These are phyloP conservation scores for Geodia barretti DNA, from an alignment of 37 sponge, comb jelly and placozoan genomes.

Conservation along the genomic window DNA sequence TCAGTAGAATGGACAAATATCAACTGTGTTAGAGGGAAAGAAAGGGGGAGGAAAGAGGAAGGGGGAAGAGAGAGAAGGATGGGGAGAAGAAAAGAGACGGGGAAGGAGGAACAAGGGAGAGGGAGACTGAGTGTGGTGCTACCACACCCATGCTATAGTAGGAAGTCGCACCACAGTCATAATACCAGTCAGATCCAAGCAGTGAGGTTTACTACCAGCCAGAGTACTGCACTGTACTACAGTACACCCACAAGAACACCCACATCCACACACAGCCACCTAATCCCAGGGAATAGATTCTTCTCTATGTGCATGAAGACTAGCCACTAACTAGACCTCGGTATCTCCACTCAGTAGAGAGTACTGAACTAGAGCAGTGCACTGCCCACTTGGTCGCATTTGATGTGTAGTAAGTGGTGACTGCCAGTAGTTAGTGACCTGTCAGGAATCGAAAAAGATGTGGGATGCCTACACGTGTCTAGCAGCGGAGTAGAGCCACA, in stretches of 20 bases:
- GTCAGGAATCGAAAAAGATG: not conserved
- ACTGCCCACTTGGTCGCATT: not conserved
- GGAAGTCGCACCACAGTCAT: not conserved
- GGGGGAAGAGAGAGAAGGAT: too few relatives aligned
- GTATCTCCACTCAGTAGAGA: conserved; percentile 19
- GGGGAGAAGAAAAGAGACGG: not conserved
- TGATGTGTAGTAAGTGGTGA: conserved; percentile 21
- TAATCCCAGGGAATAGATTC: not conserved
- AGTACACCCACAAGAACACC: not conserved
- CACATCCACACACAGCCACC: not conserved
- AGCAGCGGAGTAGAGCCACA: not conserved
- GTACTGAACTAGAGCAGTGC: conserved; percentile 7
- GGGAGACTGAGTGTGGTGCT: conserved; percentile 6
- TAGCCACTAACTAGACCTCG: not conserved
- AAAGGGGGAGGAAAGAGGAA: not conserved
- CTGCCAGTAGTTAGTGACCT: conserved; percentile 62
- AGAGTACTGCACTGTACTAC: too few relatives aligned
- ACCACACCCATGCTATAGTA: not conserved
- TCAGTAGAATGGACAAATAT: conserved; percentile 40
- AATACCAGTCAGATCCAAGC: too few relatives aligned
- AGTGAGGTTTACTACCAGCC: too few relatives aligned
- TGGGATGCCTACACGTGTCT: not conserved
- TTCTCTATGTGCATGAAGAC: too few relatives aligned
- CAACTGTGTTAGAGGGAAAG: too few relatives aligned
- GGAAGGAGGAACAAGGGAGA: not conserved